These are phyloP conservation scores for Sabellastarte sp. DNA, from an alignment of 2,888 invertebrate species.

Conservation along the genomic window DNA sequence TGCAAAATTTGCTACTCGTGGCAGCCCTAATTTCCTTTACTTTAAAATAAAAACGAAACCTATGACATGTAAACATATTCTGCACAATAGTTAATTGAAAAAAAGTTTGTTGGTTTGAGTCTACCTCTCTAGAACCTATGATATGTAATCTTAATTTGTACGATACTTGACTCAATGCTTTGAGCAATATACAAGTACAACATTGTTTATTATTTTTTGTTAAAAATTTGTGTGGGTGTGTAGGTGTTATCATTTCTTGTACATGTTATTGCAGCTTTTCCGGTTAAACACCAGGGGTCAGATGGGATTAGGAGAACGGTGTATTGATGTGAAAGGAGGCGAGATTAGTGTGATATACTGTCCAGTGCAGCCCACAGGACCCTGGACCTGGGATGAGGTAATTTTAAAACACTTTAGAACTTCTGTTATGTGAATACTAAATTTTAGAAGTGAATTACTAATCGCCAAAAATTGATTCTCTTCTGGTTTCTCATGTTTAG, in stretches of 20 bases:
- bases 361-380: conserved; percentile 86
- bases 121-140: too few relatives aligned
- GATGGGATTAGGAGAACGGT: conserved; percentile 91
- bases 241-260: not conserved
- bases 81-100: too few relatives aligned
- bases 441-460: too few relatives aligned
- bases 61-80: too few relatives aligned
- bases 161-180: too few relatives aligned
- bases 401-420: not conserved
- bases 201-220: not conserved
- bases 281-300: conserved; percentile 92
- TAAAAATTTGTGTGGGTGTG: not conserved
- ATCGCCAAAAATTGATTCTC: too few relatives aligned
- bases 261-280: conserved; percentile 68
- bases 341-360: conserved; percentile 81
- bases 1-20: too few relatives aligned
- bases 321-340: conserved; percentile 72
- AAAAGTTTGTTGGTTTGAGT: too few relatives aligned
- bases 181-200: too few relatives aligned
- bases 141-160: too few relatives aligned
- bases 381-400: conserved; percentile 85
- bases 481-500: not conserved
- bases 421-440: not conserved
- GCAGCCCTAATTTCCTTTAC: too few relatives aligned
- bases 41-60: too few relatives aligned